Base-by-base conservation (phyloP, 2,888 invertebrate genomes). In the Melitaea athalia region DNA sequence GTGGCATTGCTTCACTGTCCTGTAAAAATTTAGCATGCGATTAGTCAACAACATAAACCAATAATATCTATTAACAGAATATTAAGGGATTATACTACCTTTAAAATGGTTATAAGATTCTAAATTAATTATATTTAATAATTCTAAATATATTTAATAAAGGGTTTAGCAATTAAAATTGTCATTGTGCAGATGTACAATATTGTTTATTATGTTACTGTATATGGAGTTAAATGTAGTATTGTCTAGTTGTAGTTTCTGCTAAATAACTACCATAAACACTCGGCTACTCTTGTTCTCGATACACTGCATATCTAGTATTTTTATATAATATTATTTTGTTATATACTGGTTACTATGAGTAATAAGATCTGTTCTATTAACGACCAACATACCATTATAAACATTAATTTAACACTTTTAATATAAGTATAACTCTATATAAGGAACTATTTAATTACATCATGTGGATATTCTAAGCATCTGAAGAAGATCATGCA, bases 1-100 rank as follows among this genome's bases (percentile, higher is more conserved):
- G 71, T 80, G 78, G 81, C 80, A 80, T 86, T 82, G 86, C 84
- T 84, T 86, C 81, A 55, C 81, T 84, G 84, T 85, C 89, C 91
- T 91, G 87, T 38, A 78, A 70, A 74, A 59, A 59, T 55, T 59
- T 45, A 59, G 11, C n/a, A 38, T n/a, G 57, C 53, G 4, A 8
- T 45, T 49, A 55, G 61, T 33, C 61, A 55, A 33, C 5, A 55
- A 6, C 14, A n/a, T 49, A 55, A 55, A 55, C 7, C 14, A 31
- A 12, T 7, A 31, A 12, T 7, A n/a, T 14, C 5, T 33, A 55
- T 14, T 14, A 12, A 33, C 3, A 55, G 14, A 55, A 55, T 33
- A 33, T 55, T 55, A 31, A 12, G 6, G 31, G 14, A 14, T 6
- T 33, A 7, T 7, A 55, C 33, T 55, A 55, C 14, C 11, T 55